Evolutionary conservation across 2,797 vertebrate genomes (phyloP).

Genomic region (Zenarchopterus dispar): DNA sequence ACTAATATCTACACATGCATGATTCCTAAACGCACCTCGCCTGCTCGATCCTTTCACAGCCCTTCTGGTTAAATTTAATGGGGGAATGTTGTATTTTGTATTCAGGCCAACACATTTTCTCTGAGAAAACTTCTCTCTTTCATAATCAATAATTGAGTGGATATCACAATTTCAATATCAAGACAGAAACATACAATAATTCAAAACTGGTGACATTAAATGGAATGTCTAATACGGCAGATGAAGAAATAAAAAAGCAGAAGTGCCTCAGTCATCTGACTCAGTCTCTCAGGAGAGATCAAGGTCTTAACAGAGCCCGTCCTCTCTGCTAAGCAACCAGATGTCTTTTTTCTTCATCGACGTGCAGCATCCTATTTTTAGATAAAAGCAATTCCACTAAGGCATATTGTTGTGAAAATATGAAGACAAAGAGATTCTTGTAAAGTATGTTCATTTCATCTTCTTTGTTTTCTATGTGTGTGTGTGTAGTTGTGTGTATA

Average conservation of each 20-base stretch:
- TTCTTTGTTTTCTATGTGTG: constrained; percentile 21
- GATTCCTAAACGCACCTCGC: constrained; percentile 2
- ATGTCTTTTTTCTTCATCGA: constrained; percentile 40
- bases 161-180: constrained; percentile 14
- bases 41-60: neutral
- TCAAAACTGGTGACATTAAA: constrained; percentile 44
- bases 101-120: neutral
- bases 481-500: constrained; percentile 3
- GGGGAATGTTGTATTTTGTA: neutral
- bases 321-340: constrained; percentile 23
- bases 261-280: constrained; percentile 31
- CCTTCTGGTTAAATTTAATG: neutral
- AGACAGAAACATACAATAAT: constrained; percentile 18
- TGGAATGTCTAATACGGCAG: constrained; percentile 48
- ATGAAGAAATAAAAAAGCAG: constrained; percentile 55
- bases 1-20: neutral
- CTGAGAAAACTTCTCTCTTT: constrained; percentile 3
- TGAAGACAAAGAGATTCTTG: constrained; percentile 25
- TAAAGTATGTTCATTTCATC: constrained; percentile 31
- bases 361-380: constrained; percentile 43
- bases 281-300: constrained; percentile 46
- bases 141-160: constrained; percentile 23
- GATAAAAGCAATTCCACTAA: constrained; percentile 53
- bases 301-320: constrained; percentile 38
- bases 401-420: constrained; percentile 35